Base-by-base conservation (phyloP, 2,888 invertebrate species). In the Tethea ocularis region DNA sequence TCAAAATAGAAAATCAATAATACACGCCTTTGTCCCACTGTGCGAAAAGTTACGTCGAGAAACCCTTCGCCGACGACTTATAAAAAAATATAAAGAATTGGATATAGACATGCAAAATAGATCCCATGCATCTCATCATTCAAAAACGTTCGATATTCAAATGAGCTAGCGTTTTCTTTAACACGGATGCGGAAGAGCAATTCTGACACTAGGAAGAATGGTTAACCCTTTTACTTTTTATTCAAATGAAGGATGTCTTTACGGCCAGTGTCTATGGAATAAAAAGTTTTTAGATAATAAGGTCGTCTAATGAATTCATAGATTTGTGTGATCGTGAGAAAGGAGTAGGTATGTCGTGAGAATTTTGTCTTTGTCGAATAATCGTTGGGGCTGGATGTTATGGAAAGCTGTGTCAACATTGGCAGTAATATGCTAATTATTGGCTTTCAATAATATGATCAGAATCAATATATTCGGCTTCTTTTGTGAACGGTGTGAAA, bases 131-230 rank as follows among this genome's bases (percentile, higher is more conserved):
- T 83, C 78, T 69, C 71, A 41, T 69, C 69, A 81, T 82, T 80
- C 78, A 75, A 6, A 33, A 38, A 68, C 69, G 76, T 82, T 86
- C 87, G 85, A 88, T 89, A 92, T 92, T 91, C 89, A 91, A 93
- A 93, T 89, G 79, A 86, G 80, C 73, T 77, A 78, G 78, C 80
- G 82, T 84, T 85, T 82, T 82, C 71, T 78, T 70, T 79, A 75
- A 75, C 75, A 74, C 46, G 83, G 83, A 88, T 74, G 81, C 86
- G 89, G 91, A 91, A 91, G 91, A 91, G 85, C 86, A 89, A 90
- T 91, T 92, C 90, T 91, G 91, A 92, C 93, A 92, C 93, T 89
- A 79, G 72, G 82, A 87, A 91, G 91, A 93, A 92, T 91, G 79
- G 84, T 70, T 74, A 77, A 87, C 88, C 89, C 86, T 86, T 85